Evolutionary conservation across 1,140 invertebrate genomes (phyloP).

Genomic region (Augochlora pura): DNA sequence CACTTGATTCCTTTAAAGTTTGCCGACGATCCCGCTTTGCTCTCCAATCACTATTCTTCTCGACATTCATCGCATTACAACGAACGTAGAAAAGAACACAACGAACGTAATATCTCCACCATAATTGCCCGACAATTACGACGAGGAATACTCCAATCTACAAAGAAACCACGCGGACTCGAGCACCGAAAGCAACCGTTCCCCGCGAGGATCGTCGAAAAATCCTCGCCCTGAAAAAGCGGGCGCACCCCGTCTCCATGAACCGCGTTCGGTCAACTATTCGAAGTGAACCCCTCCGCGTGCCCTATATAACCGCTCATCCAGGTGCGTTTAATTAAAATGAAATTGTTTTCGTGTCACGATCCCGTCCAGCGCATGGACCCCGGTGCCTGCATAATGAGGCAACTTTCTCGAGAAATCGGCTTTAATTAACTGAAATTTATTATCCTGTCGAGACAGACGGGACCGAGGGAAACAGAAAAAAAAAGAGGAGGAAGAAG

Average conservation of each 20-base stretch:
- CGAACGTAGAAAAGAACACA: no score
- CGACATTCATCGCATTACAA: no score
- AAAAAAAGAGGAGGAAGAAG: background rate
- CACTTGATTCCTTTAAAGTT: no score
- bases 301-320: conserved; percentile 6
- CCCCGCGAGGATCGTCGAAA: background rate
- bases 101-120: no score
- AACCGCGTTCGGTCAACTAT: background rate
- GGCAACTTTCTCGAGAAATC: conserved; percentile 53
- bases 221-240: background rate
- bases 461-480: background rate
- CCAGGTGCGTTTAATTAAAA: conserved; percentile 54
- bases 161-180: no score
- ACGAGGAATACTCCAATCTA: no score
- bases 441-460: conserved; percentile 46
- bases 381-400: conserved; percentile 48
- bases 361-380: conserved; percentile 53
- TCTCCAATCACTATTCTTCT: no score
- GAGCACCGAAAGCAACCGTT: no score
- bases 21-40: no score
- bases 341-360: conserved; percentile 51
- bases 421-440: conserved; percentile 63
- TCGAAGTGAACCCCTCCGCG: background rate
- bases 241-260: no score
- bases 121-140: no score